Conservation (phyloP, 2,113 vertebrate genomes). For the Monopterus albus region DNA sequence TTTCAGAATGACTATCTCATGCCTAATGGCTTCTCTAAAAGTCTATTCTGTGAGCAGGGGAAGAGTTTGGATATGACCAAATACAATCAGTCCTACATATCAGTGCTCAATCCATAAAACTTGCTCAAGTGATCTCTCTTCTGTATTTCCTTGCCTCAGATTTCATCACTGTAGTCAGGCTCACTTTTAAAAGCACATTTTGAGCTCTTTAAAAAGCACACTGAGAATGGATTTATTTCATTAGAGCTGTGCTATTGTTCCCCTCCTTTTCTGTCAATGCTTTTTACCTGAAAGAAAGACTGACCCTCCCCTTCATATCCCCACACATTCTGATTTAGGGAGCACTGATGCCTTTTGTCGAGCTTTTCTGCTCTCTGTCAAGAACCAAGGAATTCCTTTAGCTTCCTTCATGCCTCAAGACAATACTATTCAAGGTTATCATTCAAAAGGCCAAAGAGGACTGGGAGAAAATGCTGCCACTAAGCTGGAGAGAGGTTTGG, state of each 20-base stretch:
- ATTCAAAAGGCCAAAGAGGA: slow-evolving; percentile 74
- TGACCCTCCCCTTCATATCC: slow-evolving; percentile 58
- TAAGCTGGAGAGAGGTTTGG: slow-evolving; percentile 62
- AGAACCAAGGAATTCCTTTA: slow-evolving; percentile 66
- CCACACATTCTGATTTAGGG: slow-evolving; percentile 60
- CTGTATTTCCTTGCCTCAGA: slow-evolving; percentile 40
- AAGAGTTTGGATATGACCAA: slow-evolving; percentile 43
- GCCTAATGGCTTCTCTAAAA: slow-evolving; percentile 66
- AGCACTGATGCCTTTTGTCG: slow-evolving; percentile 72
- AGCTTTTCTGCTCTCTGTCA: slow-evolving; percentile 71
- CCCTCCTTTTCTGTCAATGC: slow-evolving; percentile 36
- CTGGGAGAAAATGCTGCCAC: slow-evolving; percentile 43
- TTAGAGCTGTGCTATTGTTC: slow-evolving; percentile 34
- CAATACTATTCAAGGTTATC: slow-evolving; percentile 80
- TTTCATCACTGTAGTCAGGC: slow-evolving; percentile 59
- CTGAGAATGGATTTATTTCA: slow-evolving; percentile 51
- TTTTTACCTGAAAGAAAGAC: slow-evolving; percentile 72
- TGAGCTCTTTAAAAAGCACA: slow-evolving; percentile 40
- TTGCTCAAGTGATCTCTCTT: slow-evolving; percentile 40
- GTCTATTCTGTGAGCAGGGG: slow-evolving; percentile 41
- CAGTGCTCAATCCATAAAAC: slow-evolving; percentile 52
- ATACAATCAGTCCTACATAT: slow-evolving; percentile 54
- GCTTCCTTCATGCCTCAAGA: slow-evolving; percentile 67
- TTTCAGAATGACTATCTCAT: slow-evolving; percentile 46
- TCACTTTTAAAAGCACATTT: slow-evolving; percentile 48